Percentiles rank a stretch among this genome's conserved stretches.
These are phyloP conservation scores for Tuta absoluta DNA, from an alignment of 2,888 invertebrate genomes.

Conservation along the genomic window DNA sequence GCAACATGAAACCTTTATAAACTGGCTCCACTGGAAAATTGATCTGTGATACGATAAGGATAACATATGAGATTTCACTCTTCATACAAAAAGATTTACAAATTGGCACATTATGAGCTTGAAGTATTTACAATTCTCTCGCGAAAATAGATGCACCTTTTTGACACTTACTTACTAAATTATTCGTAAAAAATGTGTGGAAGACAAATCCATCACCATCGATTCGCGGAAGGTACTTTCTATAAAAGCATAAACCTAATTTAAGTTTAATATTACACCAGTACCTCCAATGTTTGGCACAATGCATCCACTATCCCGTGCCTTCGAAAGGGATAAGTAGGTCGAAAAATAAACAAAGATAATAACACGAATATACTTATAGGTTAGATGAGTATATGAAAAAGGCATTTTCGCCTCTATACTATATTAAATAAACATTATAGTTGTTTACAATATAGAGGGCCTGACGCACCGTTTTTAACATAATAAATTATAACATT, in stretches of 20 bases:
- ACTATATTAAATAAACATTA: conserved; percentile 16
- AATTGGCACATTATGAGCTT: conserved; percentile 61
- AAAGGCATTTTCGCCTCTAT: conserved; percentile 17
- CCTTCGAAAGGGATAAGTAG: conserved; percentile 61
- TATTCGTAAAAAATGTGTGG: conserved; percentile 36
- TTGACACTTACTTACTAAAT: conserved; percentile 6
- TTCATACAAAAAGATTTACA: conserved; percentile 34
- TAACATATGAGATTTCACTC: conserved; percentile 13
- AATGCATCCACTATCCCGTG: conserved; percentile 61
- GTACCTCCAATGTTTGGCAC: conserved; percentile 55
- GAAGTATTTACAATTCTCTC: conserved; percentile 54
- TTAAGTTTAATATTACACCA: conserved; percentile 20
- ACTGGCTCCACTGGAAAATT: conserved; percentile 54
- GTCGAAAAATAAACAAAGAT: conserved; percentile 47
- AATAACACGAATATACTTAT: conserved; percentile 22
- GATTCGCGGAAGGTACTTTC: conserved; percentile 35
- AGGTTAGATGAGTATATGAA: conserved; percentile 21
- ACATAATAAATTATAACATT: conserved; percentile 5
- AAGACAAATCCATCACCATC: conserved; percentile 40
- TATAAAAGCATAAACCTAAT: conserved; percentile 16
- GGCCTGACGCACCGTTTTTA: conserved; percentile 7
- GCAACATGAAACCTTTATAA: conserved; percentile 28
- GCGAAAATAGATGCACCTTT: conserved; percentile 21
- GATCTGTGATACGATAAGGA: conserved; percentile 26
- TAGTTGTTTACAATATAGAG: conserved; percentile 15